Percentiles rank a stretch among this genome's conserved stretches.
phyloP scores from a whole-genome alignment of 2,797 vertebrate genomes.

The Pempheris klunzingeri region DNA sequence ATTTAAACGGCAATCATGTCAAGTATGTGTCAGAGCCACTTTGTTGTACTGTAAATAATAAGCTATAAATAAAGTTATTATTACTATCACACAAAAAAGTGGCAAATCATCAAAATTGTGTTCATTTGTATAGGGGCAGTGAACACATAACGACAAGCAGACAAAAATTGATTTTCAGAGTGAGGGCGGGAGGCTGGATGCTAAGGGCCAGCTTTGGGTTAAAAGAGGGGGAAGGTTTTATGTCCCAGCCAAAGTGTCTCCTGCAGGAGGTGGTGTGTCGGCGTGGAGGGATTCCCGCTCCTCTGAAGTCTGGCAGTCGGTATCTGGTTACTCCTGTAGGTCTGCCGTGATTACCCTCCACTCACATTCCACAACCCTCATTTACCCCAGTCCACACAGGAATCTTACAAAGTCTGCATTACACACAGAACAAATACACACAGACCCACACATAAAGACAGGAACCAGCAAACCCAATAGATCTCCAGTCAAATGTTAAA shows the following conservation, averaged over 20 bases:
- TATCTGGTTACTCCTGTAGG: conserved; percentile 81
- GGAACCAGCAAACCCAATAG: conserved; percentile 34
- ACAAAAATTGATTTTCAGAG: conserved; percentile 19
- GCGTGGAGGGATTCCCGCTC: conserved; percentile 73
- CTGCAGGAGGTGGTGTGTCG: conserved; percentile 66
- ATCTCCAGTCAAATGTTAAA: conserved; percentile 38
- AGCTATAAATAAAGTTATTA: too few relatives aligned
- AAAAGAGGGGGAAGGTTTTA: conserved; percentile 23
- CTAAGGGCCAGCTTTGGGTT: conserved; percentile 45
- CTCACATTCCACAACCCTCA: conserved; percentile 82
- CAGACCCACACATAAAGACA: conserved; percentile 45
- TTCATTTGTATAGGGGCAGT: too few relatives aligned
- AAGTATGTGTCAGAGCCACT: not conserved
- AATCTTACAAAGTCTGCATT: conserved; percentile 77
- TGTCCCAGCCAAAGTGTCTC: conserved; percentile 77
- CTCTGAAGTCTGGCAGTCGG: conserved; percentile 78
- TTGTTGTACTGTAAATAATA: too few relatives aligned
- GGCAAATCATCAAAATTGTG: not conserved
- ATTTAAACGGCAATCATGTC: not conserved
- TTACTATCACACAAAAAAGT: not conserved
- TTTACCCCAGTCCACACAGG: conserved; percentile 83
- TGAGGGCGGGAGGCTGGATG: conserved; percentile 21
- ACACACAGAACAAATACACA: conserved; percentile 35
- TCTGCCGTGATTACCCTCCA: conserved; percentile 79
- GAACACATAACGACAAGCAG: not conserved